Percentiles rank a stretch among this genome's conserved stretches.
These are phyloP conservation scores for Ectropis grisescens DNA, from an alignment of 1,140 invertebrate species.

Conservation along the genomic window DNA sequence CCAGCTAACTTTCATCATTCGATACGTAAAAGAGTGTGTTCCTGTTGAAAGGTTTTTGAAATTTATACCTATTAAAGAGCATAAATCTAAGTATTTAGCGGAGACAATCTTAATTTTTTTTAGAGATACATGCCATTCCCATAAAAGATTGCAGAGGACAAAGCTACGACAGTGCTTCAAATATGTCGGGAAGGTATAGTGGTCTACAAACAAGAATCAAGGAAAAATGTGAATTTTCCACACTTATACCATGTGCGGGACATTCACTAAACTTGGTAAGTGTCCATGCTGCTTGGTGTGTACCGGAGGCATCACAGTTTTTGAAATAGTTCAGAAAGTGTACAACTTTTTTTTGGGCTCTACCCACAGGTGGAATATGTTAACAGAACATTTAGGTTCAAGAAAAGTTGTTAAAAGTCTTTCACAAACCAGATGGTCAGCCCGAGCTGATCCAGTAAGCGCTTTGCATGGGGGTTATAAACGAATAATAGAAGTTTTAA, in stretches of 20 bases:
- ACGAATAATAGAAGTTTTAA: constrained; percentile 1
- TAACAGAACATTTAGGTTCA: constrained; percentile 13
- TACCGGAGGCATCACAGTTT: constrained; percentile 12
- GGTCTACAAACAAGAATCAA: constrained; percentile 12
- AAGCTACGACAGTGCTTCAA: constrained; percentile 11
- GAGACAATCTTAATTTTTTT: constrained; percentile 24
- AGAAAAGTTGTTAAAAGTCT: constrained; percentile 9
- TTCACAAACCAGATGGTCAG: constrained; percentile 13
- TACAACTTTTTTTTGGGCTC: constrained; percentile 29
- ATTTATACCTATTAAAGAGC: constrained; percentile 15
- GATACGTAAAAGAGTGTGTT: constrained; percentile 18
- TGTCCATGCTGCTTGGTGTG: constrained; percentile 5
- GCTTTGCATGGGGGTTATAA: constrained; percentile 5
- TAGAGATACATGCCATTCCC: constrained; percentile 17
- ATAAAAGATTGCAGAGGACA: constrained; percentile 33
- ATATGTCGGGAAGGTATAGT: constrained; percentile 11
- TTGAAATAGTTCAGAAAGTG: constrained; percentile 20
- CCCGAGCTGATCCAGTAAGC: constrained; percentile 7
- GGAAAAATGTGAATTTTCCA: constrained; percentile 4
- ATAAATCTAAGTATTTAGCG: constrained; percentile 20
- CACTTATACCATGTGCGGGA: constrained; percentile 2
- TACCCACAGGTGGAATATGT: constrained; percentile 20
- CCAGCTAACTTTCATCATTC: constrained; percentile 32
- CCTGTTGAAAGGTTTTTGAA: constrained; percentile 17
- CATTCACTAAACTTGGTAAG: constrained; percentile 6